Conservation (phyloP, 2,113 vertebrate species). For the Datnioides undecimradiatus region DNA sequence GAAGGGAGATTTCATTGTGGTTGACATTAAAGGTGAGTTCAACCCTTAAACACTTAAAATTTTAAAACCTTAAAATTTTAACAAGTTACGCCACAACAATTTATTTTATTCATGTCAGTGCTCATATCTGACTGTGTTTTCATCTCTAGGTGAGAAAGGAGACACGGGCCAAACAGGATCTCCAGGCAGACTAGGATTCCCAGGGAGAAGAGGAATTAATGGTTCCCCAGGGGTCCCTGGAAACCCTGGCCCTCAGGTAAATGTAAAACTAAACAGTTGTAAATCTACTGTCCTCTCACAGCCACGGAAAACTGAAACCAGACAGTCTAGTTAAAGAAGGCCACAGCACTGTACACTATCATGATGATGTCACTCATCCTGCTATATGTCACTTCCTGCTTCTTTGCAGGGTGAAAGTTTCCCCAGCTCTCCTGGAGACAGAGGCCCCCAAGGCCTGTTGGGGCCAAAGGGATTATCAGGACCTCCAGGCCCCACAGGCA, state of each 20-base stretch:
- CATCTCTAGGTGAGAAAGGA: constrained; percentile 78
- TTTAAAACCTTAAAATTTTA: not conserved
- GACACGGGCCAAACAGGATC: constrained; percentile 32
- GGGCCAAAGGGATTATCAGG: constrained; percentile 87
- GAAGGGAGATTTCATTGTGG: constrained; percentile 84
- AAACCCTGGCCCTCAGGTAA: constrained; percentile 68
- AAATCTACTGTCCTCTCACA: too few species aligned
- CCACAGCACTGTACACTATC: not conserved
- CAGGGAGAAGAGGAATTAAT: constrained; percentile 79
- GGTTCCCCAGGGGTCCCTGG: constrained; percentile 73
- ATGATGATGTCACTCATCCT: not conserved
- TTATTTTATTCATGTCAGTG: not conserved
- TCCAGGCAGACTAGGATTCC: constrained; percentile 82
- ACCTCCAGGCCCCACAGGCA: constrained; percentile 82
- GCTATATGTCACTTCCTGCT: not conserved
- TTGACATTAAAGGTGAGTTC: constrained; percentile 71
- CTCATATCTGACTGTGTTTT: constrained; percentile 3
- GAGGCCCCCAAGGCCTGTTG: constrained; percentile 84
- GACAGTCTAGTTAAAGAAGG: too few species aligned
- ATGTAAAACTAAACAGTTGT: too few species aligned
- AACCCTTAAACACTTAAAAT: not conserved
- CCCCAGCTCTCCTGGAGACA: constrained; percentile 84
- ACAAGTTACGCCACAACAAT: not conserved
- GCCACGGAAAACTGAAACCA: too few species aligned
- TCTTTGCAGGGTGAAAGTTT: constrained; percentile 86